A percentile compares a stretch with the other conserved stretches of the same genome.
Evolutionary conservation across 1,140 invertebrate genomes (phyloP).

Genomic region (Hylaeus anthracinus): DNA sequence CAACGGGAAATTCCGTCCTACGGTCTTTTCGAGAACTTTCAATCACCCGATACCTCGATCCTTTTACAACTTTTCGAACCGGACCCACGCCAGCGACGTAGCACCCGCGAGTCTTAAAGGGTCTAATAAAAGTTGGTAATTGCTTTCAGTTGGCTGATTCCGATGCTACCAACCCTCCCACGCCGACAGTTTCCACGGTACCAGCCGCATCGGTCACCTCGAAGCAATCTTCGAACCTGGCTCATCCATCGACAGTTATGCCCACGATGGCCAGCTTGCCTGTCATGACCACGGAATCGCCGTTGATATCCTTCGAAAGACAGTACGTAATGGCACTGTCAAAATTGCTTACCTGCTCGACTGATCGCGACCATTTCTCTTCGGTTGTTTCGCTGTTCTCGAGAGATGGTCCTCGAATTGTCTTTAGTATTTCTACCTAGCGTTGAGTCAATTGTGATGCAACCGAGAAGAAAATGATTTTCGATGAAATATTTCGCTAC

Average conservation of each 20-base stretch:
- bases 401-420: background rate
- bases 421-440: background rate
- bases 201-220: slow-evolving; percentile 33
- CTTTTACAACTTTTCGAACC: background rate
- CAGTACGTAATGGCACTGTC: slow-evolving; percentile 61
- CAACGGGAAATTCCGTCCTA: too few species aligned
- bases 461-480: too few species aligned
- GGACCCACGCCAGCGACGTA: background rate
- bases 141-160: slow-evolving; percentile 58
- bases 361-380: slow-evolving; percentile 2
- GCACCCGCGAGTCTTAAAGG: background rate
- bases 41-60: background rate
- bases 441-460: background rate
- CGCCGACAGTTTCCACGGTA: slow-evolving; percentile 19
- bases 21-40: background rate
- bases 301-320: slow-evolving; percentile 40
- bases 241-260: slow-evolving; percentile 38
- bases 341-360: slow-evolving; percentile 25
- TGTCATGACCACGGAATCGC: slow-evolving; percentile 33
- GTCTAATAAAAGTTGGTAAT: slow-evolving; percentile 55
- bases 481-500: too few species aligned
- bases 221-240: slow-evolving; percentile 55
- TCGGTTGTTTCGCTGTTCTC: background rate
- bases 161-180: slow-evolving; percentile 13
- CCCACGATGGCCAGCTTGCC: slow-evolving; percentile 43